Percentiles rank a stretch among this genome's conserved stretches.
phyloP scores from a whole-genome alignment of 2,888 invertebrate genomes.

The Oligia latruncula region DNA sequence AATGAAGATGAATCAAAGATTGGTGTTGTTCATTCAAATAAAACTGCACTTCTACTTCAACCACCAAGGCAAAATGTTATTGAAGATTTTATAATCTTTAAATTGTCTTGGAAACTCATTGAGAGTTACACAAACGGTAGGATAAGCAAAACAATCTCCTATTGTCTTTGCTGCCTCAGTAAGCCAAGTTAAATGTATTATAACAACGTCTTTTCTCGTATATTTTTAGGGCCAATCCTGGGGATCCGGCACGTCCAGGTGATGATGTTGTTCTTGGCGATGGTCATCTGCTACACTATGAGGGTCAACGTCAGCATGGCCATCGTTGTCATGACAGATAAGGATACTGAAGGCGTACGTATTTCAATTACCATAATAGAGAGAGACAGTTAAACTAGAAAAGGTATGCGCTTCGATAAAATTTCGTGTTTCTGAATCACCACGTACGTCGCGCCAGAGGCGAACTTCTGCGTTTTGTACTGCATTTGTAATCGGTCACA shows the following conservation, averaged over 20 bases:
- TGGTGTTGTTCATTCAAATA: neutral
- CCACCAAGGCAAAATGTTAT: too few species aligned
- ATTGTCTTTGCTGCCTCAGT: neutral
- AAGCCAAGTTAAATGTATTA: neutral
- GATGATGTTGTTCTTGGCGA: conserved; percentile 89
- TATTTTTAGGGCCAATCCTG: conserved; percentile 43
- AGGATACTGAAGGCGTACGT: conserved; percentile 85
- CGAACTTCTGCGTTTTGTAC: neutral
- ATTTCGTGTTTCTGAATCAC: neutral
- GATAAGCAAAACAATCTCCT: neutral
- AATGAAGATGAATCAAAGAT: neutral
- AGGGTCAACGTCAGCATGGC: conserved; percentile 91
- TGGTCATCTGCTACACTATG: conserved; percentile 90
- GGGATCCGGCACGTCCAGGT: conserved; percentile 90
- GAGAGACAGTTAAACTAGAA: neutral
- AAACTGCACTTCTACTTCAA: neutral
- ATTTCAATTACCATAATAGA: neutral
- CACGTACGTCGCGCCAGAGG: too few species aligned
- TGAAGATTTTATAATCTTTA: neutral
- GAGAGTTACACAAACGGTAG: neutral
- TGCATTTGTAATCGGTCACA: neutral
- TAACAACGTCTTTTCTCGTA: neutral
- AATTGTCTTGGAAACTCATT: neutral
- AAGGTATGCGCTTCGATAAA: neutral
- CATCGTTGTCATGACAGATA: conserved; percentile 88